Conservation (phyloP, 2,888 invertebrate genomes). For the Maniola hyperantus region DNA sequence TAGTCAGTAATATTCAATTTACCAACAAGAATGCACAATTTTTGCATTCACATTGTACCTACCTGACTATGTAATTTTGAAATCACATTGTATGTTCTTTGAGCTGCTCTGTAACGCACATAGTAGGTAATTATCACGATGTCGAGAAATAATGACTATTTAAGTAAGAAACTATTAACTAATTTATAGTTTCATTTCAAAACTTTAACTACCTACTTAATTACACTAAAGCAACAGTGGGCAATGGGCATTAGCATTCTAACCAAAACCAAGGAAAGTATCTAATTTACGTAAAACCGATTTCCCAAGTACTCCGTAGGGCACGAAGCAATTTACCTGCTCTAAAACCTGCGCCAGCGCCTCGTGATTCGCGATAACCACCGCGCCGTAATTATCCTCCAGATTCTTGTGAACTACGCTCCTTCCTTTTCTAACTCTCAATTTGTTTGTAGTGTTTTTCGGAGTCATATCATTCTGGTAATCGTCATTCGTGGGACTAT, state of each 20-base stretch:
- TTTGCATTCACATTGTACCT: too few species aligned
- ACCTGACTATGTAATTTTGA: too few species aligned
- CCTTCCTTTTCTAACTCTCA: slow-evolving; percentile 90
- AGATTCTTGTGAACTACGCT: slow-evolving; percentile 92
- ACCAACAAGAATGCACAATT: too few species aligned
- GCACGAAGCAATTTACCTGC: slow-evolving; percentile 83
- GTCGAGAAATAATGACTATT: too few species aligned
- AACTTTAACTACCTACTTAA: not conserved
- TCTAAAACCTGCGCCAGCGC: slow-evolving; percentile 94
- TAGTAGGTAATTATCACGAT: too few species aligned
- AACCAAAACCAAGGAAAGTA: slow-evolving; percentile 13
- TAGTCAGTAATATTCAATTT: too few species aligned
- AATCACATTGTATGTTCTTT: too few species aligned
- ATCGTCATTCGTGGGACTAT: slow-evolving; percentile 68
- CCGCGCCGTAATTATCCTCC: slow-evolving; percentile 95
- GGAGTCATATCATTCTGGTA: slow-evolving; percentile 72
- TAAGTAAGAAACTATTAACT: too few species aligned
- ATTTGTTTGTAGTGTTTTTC: slow-evolving; percentile 83
- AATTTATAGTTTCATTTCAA: not conserved
- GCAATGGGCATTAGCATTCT: slow-evolving; percentile 1
- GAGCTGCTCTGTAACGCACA: too few species aligned
- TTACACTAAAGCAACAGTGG: not conserved
- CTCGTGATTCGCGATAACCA: slow-evolving; percentile 94
- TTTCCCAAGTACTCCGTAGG: slow-evolving; percentile 25
- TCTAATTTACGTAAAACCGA: slow-evolving; percentile 18